Evolutionary conservation across 2,113 vertebrate species (phyloP).

Genomic region (Gila orcuttii): DNA sequence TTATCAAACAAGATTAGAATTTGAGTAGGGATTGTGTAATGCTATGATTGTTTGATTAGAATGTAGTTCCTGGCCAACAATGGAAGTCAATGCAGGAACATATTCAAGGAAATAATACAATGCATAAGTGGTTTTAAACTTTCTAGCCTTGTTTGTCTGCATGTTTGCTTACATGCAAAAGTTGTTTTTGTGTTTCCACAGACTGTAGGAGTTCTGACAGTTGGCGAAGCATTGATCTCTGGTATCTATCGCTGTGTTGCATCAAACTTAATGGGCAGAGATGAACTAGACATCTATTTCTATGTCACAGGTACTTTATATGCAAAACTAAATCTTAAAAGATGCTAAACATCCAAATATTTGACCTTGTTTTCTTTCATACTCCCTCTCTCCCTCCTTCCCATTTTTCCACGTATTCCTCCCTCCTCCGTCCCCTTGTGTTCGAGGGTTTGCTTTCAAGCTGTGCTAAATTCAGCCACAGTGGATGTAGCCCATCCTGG

Average conservation of each 20-base stretch:
- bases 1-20: not conserved
- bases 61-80: slow-evolving; percentile 23
- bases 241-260: slow-evolving; percentile 90
- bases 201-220: slow-evolving; percentile 86
- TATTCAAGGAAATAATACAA: slow-evolving; percentile 19
- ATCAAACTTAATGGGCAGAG: slow-evolving; percentile 85
- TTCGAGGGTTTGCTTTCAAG: slow-evolving; percentile 34
- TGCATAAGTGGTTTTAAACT: not conserved
- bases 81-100: slow-evolving; percentile 12
- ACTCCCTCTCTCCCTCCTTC: not conserved
- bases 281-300: slow-evolving; percentile 84
- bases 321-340: not conserved
- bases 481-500: slow-evolving; percentile 44
- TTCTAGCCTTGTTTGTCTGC: slow-evolving; percentile 31
- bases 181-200: slow-evolving; percentile 67
- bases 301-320: slow-evolving; percentile 89
- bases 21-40: slow-evolving; percentile 3
- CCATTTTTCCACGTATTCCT: not conserved
- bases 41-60: not conserved
- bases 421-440: slow-evolving; percentile 15
- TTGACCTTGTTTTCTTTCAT: not conserved
- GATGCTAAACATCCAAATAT: not conserved
- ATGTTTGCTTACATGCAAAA: slow-evolving; percentile 17
- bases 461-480: slow-evolving; percentile 20
- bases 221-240: slow-evolving; percentile 84